These are phyloP conservation scores for Brachionus manjavacas DNA, from an alignment of 1,140 invertebrate genomes.

Conservation along the genomic window DNA sequence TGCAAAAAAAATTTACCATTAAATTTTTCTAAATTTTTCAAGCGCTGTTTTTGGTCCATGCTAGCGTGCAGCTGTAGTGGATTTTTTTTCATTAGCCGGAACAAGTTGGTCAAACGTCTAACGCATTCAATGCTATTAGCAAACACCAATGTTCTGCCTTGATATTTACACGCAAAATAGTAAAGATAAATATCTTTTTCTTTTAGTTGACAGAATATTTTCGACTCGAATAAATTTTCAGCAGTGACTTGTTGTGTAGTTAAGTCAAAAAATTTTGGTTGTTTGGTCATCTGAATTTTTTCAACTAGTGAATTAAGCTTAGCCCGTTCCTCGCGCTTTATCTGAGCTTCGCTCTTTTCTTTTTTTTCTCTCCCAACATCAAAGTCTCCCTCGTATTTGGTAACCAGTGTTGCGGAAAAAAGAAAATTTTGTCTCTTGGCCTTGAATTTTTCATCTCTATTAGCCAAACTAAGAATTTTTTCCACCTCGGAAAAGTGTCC, in stretches of 20 bases:
- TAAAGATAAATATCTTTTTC: slow-evolving; percentile 82
- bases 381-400: background rate
- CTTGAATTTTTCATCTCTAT: slow-evolving; percentile 83
- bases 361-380: slow-evolving; percentile 5
- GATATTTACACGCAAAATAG: slow-evolving; percentile 78
- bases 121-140: slow-evolving; percentile 94
- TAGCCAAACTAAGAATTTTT: slow-evolving; percentile 65
- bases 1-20: slow-evolving; percentile 59
- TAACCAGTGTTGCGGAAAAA: slow-evolving; percentile 91
- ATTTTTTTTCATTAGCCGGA: slow-evolving; percentile 70
- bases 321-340: background rate
- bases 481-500: slow-evolving; percentile 91
- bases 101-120: slow-evolving; percentile 72
- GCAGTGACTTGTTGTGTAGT: slow-evolving; percentile 71
- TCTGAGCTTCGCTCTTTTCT: slow-evolving; percentile 1
- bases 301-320: slow-evolving; percentile 57
- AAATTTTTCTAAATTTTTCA: slow-evolving; percentile 90
- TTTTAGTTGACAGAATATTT: slow-evolving; percentile 62
- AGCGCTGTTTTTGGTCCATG: slow-evolving; percentile 86
- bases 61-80: slow-evolving; percentile 83
- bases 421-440: slow-evolving; percentile 80
- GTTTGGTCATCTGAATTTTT: slow-evolving; percentile 67
- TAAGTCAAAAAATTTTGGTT: slow-evolving; percentile 87
- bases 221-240: slow-evolving; percentile 73
- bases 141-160: slow-evolving; percentile 86